phyloP scores from a whole-genome alignment of 2,113 vertebrate genomes.

The Tupaia chinensis region DNA sequence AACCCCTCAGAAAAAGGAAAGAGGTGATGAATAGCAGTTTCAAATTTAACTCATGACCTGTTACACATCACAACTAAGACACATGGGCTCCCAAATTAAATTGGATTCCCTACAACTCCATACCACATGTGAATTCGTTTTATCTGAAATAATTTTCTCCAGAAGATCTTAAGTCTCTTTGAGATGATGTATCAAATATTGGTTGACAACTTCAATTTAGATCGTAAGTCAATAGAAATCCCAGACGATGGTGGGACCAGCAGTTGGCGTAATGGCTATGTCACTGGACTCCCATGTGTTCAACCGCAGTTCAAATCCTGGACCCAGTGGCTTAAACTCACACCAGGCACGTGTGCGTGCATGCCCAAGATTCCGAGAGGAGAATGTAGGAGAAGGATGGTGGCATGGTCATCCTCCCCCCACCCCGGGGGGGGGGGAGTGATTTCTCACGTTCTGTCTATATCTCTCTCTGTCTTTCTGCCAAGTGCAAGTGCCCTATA shows the following conservation, averaged over 20 bases:
- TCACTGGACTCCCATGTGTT: too few relatives aligned
- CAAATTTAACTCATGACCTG: constrained; percentile 60
- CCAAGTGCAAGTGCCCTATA: too few relatives aligned
- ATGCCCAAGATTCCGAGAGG: too few relatives aligned
- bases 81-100: constrained; percentile 46
- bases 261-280: too few relatives aligned
- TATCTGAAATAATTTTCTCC: constrained; percentile 56
- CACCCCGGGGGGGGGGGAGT: too few relatives aligned
- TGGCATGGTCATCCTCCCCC: too few relatives aligned
- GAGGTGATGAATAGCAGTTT: constrained; percentile 50
- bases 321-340: too few relatives aligned
- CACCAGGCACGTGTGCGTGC: too few relatives aligned
- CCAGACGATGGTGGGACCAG: background rate
- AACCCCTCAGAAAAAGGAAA: background rate
- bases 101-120: background rate
- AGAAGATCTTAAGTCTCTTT: constrained; percentile 39
- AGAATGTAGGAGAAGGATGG: too few relatives aligned
- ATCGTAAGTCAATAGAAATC: constrained; percentile 11
- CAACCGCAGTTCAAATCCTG: too few relatives aligned
- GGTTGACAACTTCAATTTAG: constrained; percentile 54
- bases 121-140: constrained; percentile 35
- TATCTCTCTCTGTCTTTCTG: too few relatives aligned
- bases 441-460: too few relatives aligned
- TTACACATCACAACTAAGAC: constrained; percentile 4
- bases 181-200: constrained; percentile 23